Conservation (phyloP, 2,113 vertebrate genomes). For the Pterocles gutturalis region DNA sequence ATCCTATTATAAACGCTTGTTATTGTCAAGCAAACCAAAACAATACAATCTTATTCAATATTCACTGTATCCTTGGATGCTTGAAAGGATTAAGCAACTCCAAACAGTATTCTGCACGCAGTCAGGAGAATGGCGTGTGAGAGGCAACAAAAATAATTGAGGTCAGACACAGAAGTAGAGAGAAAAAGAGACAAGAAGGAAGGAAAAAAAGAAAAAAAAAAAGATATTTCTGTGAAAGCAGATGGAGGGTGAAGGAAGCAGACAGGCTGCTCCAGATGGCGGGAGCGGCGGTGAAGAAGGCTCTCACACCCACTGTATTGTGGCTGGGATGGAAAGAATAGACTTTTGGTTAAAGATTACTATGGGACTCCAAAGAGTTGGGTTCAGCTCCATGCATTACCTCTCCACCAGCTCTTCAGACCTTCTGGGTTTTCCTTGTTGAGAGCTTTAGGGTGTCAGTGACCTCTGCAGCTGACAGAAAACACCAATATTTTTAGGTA, state of each 20-base stretch:
- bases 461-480: not conserved
- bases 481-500: accelerated
- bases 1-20: conserved; percentile 23
- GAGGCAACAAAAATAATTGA: not conserved
- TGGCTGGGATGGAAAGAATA: conserved; percentile 48
- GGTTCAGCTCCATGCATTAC: not conserved
- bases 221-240: conserved; percentile 42
- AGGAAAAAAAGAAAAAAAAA: not conserved
- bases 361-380: not conserved
- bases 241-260: conserved; percentile 69
- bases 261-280: conserved; percentile 65
- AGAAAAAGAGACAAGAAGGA: not conserved
- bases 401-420: not conserved
- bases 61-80: conserved; percentile 12
- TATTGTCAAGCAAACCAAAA: conserved; percentile 53
- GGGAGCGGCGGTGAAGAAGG: not conserved
- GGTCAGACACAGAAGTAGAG: conserved; percentile 9
- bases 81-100: conserved; percentile 30
- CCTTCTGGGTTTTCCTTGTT: not conserved
- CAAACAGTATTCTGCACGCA: not conserved
- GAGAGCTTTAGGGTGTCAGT: not conserved
- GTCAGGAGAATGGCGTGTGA: not conserved
- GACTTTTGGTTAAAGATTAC: conserved; percentile 13
- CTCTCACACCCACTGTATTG: conserved; percentile 67
- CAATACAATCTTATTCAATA: conserved; percentile 48